Percentiles rank a stretch among this genome's conserved stretches.
phyloP scores from a whole-genome alignment of 2,888 invertebrate genomes.

The Limulus polyphemus region DNA sequence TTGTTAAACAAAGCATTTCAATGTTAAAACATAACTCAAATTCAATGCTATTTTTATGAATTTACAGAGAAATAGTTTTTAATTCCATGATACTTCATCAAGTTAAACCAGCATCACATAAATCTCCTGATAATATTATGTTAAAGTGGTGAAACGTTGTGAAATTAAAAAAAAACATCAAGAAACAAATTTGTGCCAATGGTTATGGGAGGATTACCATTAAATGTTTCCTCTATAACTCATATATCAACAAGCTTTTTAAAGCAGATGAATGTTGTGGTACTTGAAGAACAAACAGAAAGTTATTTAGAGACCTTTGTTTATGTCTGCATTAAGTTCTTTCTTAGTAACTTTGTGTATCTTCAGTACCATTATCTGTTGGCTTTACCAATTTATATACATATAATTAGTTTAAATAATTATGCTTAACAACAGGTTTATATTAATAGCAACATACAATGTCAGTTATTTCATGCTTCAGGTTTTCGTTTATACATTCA shows the following conservation, averaged over 20 bases:
- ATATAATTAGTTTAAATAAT: not conserved
- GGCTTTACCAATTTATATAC: not conserved
- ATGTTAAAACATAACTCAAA: not conserved
- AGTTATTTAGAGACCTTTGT: too few relatives aligned
- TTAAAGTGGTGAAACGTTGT: not conserved
- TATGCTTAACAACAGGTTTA: not conserved
- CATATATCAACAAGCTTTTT: too few relatives aligned
- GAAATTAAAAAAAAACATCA: not conserved
- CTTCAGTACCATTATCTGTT: not conserved
- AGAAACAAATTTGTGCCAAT: too few relatives aligned
- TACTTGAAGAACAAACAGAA: too few relatives aligned
- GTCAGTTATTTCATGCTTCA: not conserved
- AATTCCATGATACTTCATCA: not conserved
- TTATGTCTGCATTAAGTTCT: too few relatives aligned
- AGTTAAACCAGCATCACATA: not conserved
- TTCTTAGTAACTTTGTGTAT: not conserved
- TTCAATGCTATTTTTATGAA: not conserved
- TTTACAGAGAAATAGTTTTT: not conserved
- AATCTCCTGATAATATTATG: not conserved
- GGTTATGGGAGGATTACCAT: not conserved
- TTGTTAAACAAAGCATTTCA: not conserved
- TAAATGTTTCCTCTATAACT: not conserved
- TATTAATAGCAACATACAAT: not conserved
- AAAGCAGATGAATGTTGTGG: too few relatives aligned
- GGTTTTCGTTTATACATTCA: not conserved